Percentiles rank a stretch among this genome's conserved stretches.
Conservation (phyloP, 2,113 vertebrate genomes). For the Pollachius pollachius region DNA sequence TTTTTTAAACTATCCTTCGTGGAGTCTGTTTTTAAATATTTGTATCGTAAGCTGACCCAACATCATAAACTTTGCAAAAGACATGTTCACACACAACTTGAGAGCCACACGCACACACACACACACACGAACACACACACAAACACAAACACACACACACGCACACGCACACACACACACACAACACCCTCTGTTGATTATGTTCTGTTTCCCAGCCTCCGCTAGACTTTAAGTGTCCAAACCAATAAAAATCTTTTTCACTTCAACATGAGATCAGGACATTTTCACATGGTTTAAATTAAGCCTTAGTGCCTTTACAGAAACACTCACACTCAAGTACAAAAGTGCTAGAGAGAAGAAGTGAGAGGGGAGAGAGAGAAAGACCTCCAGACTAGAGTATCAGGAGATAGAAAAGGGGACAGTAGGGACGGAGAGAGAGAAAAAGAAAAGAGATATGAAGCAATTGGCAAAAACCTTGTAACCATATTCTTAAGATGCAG, state of each 20-base stretch:
- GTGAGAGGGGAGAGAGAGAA: conserved; percentile 11
- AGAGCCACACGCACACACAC: neutral
- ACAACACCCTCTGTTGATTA: conserved; percentile 21
- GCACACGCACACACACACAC: conserved; percentile 12
- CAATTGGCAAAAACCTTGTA: no score
- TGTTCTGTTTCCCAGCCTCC: conserved; percentile 34
- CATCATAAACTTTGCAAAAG: conserved; percentile 14
- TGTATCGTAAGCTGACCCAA: conserved; percentile 20
- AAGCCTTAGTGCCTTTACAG: conserved; percentile 26
- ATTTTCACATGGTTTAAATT: conserved; percentile 61
- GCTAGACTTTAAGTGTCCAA: conserved; percentile 44
- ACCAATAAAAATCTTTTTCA: conserved; percentile 51
- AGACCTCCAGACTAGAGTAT: neutral
- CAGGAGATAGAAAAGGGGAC: neutral
- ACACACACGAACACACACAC: conserved; percentile 12
- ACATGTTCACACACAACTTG: neutral
- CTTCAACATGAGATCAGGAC: conserved; percentile 41
- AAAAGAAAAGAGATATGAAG: neutral
- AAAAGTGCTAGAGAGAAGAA: neutral
- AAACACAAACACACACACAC: conserved; percentile 20
- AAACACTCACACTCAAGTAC: conserved; percentile 13
- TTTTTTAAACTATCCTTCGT: conserved; percentile 8
- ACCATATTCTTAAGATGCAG: no score
- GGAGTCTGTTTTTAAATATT: conserved; percentile 34
- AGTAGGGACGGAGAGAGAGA: neutral